Percentiles rank a stretch among this genome's conserved stretches.
Evolutionary conservation across 1,140 invertebrate genomes (phyloP).

Genomic region (Drosophila carrolli): DNA sequence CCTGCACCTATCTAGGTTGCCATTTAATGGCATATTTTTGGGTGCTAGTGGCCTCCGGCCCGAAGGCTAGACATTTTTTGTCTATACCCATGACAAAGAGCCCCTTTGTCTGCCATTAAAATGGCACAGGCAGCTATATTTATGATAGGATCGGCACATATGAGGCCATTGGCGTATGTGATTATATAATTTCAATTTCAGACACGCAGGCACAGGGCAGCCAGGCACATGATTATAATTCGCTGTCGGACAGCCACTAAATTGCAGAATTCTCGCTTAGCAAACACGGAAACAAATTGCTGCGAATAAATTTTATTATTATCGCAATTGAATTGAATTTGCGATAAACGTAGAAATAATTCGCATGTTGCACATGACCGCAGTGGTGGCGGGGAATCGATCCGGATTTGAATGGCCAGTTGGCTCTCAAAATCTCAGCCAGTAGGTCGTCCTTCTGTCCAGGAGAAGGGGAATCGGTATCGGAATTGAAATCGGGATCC

Average conservation of each 20-base stretch:
- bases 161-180: not conserved
- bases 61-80: slow-evolving; percentile 6
- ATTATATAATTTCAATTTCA: slow-evolving; percentile 50
- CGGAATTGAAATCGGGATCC: not conserved
- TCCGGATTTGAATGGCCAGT: slow-evolving; percentile 27
- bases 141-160: slow-evolving; percentile 4
- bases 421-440: slow-evolving; percentile 24
- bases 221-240: slow-evolving; percentile 70
- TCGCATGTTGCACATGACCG: slow-evolving; percentile 62
- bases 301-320: slow-evolving; percentile 76
- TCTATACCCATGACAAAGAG: slow-evolving; percentile 2
- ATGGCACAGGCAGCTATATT: slow-evolving; percentile 11
- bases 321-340: slow-evolving; percentile 74
- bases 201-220: slow-evolving; percentile 9
- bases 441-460: slow-evolving; percentile 5
- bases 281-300: slow-evolving; percentile 56
- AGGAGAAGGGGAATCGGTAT: not conserved
- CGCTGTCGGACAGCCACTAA: slow-evolving; percentile 52
- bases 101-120: slow-evolving; percentile 35
- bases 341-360: slow-evolving; percentile 69
- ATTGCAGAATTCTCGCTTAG: slow-evolving; percentile 43
- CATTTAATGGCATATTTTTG: slow-evolving; percentile 37
- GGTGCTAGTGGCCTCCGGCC: slow-evolving; percentile 5
- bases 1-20: not conserved
- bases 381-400: slow-evolving; percentile 24